Evolutionary conservation across 2,797 vertebrate genomes (phyloP), one percentile per base, ranked within the genome.

Genomic region (Pseudochromis fuscus): DNA sequence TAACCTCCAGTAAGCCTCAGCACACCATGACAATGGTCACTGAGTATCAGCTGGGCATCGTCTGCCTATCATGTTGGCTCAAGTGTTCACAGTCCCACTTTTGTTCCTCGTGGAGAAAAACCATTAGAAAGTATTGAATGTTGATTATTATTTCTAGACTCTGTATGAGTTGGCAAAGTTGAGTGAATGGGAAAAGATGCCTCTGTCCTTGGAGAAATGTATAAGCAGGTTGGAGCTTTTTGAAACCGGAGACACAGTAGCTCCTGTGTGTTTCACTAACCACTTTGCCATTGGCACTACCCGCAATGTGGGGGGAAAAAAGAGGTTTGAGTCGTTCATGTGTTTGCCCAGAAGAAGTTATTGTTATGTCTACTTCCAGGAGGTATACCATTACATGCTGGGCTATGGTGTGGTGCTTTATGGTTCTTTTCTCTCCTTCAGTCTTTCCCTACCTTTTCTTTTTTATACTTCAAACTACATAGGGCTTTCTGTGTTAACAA

Each of bases 351-450:
- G 81, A 81, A 84, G 75, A 86, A 73, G 84, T 91, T 83, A 91
- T 94, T 95, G 91, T 95, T 94, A 93, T 89, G 89, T 93, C 93
- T 93, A 5, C 38, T 72, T 80, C 79, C 80, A 80, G 35, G 81
- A 91, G 90, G 91, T 92, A 70, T 90, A 87, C 69, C 46, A 86
- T 89, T 89, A 86, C 88, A 56, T 80, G 83, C 79, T 89, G 70
- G 67, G 75, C 66, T 53, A 42, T 57, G 56, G 53, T 67, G 79
- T 69, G 61, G 55, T 48, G 51, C 27, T 66, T 68, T 58, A 65
- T 46, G 30, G 15, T 59, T 73, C 49, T 40, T 21, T 49, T 27
- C 31, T 33, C 37, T 58, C 28, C 57, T 48, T 35, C 25, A 25
- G 24, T 74, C 1, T 62, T 67, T 77, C 45, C 49, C 38, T 23